A percentile compares a stretch with the other conserved stretches of the same genome.
Evolutionary conservation across 2,797 vertebrate species (phyloP).

Genomic region (Lutjanus campechanus): DNA sequence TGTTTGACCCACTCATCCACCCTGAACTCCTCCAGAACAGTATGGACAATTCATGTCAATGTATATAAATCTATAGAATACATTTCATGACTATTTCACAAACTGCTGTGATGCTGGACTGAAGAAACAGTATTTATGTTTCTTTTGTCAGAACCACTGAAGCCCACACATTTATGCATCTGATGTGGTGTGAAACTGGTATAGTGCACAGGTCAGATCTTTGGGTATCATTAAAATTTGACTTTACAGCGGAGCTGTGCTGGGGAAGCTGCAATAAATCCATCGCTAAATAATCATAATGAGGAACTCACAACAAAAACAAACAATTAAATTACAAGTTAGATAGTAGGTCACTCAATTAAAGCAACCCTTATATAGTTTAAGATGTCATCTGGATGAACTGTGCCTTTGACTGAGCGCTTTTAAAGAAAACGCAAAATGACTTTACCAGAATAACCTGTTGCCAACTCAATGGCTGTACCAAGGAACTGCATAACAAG

Average conservation of each 20-base stretch:
- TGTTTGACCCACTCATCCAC: too few relatives aligned
- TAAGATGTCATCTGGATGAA: slow-evolving; percentile 24
- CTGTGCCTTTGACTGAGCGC: slow-evolving; percentile 9
- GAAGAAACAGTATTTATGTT: not conserved
- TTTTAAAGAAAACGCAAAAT: slow-evolving; percentile 34
- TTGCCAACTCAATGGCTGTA: slow-evolving; percentile 11
- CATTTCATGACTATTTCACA: too few relatives aligned
- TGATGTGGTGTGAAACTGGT: not conserved
- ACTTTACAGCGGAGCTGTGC: not conserved
- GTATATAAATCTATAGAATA: too few relatives aligned
- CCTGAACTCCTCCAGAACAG: too few relatives aligned
- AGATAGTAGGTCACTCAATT: not conserved
- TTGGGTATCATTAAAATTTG: slow-evolving; percentile 3
- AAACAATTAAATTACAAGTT: not conserved
- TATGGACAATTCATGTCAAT: too few relatives aligned
- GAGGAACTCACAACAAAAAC: slow-evolving; percentile 4
- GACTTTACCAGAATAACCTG: not conserved
- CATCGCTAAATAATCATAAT: slow-evolving; percentile 7
- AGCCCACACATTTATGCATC: not conserved
- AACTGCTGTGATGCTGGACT: not conserved
- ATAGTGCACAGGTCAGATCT: not conserved
- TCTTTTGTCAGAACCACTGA: slow-evolving; percentile 8
- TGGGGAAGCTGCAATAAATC: slow-evolving; percentile 9
- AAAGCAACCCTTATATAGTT: slow-evolving; percentile 17
- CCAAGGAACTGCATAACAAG: slow-evolving; percentile 22